A percentile compares a stretch with the other conserved stretches of the same genome.
Evolutionary conservation across 2,797 vertebrate genomes (phyloP).

Genomic region (Pempheris klunzingeri): DNA sequence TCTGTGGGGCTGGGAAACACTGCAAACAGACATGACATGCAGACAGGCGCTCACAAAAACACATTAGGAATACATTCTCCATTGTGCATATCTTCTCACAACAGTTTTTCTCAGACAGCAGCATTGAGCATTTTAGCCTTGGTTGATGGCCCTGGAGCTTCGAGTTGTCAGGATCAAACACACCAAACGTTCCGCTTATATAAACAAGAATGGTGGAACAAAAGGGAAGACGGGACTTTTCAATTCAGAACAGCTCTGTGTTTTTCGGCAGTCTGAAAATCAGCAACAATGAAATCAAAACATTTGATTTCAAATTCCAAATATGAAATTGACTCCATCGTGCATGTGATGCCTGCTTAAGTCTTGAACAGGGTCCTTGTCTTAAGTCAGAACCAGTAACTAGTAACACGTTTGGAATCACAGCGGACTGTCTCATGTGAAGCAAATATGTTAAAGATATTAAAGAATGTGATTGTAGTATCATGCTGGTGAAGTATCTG

Average conservation of each 20-base stretch:
- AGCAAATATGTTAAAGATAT: slow-evolving; percentile 7
- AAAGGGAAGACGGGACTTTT: slow-evolving; percentile 46
- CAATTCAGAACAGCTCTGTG: slow-evolving; percentile 19
- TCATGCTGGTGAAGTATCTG: slow-evolving; percentile 22
- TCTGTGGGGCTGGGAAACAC: slow-evolving; percentile 42
- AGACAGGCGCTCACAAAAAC: slow-evolving; percentile 56
- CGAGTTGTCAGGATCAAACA: slow-evolving; percentile 61
- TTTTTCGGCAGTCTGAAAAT: slow-evolving; percentile 37
- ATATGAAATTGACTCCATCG: slow-evolving; percentile 31
- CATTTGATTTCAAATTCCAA: slow-evolving; percentile 38
- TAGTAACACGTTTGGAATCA: neutral
- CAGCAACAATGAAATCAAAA: slow-evolving; percentile 35
- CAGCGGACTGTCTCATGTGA: neutral
- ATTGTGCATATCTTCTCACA: slow-evolving; percentile 64
- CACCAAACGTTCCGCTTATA: slow-evolving; percentile 47
- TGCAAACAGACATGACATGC: slow-evolving; percentile 57
- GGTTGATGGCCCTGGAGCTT: slow-evolving; percentile 61
- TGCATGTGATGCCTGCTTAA: slow-evolving; percentile 2
- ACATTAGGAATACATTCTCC: slow-evolving; percentile 61
- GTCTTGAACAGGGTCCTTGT: too few relatives aligned
- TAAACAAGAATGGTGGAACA: slow-evolving; percentile 45
- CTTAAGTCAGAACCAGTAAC: slow-evolving; percentile 13
- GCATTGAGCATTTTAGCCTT: slow-evolving; percentile 57
- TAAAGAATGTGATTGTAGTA: slow-evolving; percentile 16
- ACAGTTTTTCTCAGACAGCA: slow-evolving; percentile 47